Conservation (phyloP, 1,140 invertebrate genomes). For the Sarcophaga bullata region DNA sequence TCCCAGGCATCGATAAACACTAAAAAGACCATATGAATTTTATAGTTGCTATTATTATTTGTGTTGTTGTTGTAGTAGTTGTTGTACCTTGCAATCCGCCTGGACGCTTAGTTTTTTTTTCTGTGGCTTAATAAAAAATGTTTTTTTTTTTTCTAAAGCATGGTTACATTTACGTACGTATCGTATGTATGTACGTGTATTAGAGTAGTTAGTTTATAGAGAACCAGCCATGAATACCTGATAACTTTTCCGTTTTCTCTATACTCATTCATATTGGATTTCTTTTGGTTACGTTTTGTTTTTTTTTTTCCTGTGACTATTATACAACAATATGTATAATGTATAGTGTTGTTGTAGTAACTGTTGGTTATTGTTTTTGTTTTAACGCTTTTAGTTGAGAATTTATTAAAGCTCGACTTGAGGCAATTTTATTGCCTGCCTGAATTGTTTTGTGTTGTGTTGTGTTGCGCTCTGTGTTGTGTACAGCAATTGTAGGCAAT, state of each 20-base stretch:
- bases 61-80: neutral
- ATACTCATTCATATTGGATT: neutral
- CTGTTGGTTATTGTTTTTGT: neutral
- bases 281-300: neutral
- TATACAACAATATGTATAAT: neutral
- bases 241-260: constrained; percentile 13
- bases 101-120: neutral
- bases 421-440: constrained; percentile 8
- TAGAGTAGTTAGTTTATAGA: neutral
- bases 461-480: neutral
- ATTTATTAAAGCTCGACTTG: constrained; percentile 13
- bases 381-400: neutral
- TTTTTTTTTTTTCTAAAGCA: too few species aligned
- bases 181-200: neutral
- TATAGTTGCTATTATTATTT: neutral
- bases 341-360: neutral
- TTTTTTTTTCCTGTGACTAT: neutral
- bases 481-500: constrained; percentile 20
- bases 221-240: constrained; percentile 9
- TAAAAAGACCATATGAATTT: constrained; percentile 8
- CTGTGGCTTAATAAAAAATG: too few species aligned
- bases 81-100: neutral
- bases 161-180: too few species aligned
- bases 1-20: constrained; percentile 30
- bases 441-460: too few species aligned